Evolutionary conservation across 2,797 vertebrate species (phyloP), one percentile per base, ranked within the genome.

Genomic region (Falco columbarius): DNA sequence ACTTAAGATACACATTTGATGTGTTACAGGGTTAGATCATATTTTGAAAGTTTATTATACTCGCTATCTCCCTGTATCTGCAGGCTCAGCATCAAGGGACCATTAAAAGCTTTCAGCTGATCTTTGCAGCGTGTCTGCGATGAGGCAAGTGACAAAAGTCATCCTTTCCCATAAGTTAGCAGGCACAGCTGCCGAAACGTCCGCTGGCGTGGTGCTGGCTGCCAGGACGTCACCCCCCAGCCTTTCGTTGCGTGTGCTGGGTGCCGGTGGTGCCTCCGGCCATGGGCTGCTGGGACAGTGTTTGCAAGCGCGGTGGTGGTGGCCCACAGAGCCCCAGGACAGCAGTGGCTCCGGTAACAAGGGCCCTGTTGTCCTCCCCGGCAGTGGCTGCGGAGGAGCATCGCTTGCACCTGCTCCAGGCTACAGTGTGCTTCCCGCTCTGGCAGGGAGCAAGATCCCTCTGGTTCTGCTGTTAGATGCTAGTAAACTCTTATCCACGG

Each of bases 61-160:
- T 86, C 88, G 49, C 90, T 97, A 89, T 95, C 92, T 90, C 91
- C 40, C 81, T 56, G 63, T 95, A 97, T 97, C 97, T 96, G 75
- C 90, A 85, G 93, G 66, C 94, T 96, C 30, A 16, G 97, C 93
- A 94, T 84, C 73, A 77, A 68, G 94, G 92, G 95, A 91, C 90
- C 84, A 80, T 93, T 95, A 95, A 94, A 83, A 94, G 89, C 94
- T 94, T 82, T 83, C 93, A 81, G 89, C 85, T 65, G 81, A 82
- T 87, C 93, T 86, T 61, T 58, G 90, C 84, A 82, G 92, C 1
- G 7, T 89, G 95, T 55, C 65, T 86, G 86, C 74, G 80, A 96
- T 82, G 95, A 97, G 70, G 47, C 44, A 38, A 95, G 96, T 76
- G 94, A 91, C 90, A 83, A 80, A 94, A 96, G 91, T 62, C 81